Conservation (phyloP, 2,797 vertebrate genomes). For the Cheracebus regulus region DNA sequence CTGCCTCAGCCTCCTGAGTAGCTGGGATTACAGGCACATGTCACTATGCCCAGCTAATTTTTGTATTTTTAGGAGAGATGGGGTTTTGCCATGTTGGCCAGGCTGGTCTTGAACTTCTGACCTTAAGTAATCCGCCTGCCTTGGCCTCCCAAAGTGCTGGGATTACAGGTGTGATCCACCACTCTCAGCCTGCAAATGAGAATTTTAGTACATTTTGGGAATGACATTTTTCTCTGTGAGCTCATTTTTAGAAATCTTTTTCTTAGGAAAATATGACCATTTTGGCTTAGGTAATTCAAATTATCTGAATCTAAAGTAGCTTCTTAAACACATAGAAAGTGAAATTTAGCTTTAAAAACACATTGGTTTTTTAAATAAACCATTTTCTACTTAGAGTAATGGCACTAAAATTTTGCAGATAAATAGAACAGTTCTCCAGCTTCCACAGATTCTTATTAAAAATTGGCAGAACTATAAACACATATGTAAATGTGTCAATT, state of each 20-base stretch:
- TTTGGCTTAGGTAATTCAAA: slow-evolving; percentile 51
- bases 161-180: not conserved
- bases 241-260: slow-evolving; percentile 38
- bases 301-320: slow-evolving; percentile 38
- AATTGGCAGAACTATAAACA: not conserved
- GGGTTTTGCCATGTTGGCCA: not conserved
- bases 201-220: slow-evolving; percentile 19
- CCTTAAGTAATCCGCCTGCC: not conserved
- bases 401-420: not conserved
- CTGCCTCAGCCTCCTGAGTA: not conserved
- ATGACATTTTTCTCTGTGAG: slow-evolving; percentile 35
- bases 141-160: not conserved
- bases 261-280: slow-evolving; percentile 33
- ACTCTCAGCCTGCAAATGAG: not conserved
- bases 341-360: slow-evolving; percentile 43
- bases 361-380: slow-evolving; percentile 38
- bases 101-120: not conserved
- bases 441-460: not conserved
- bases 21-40: not conserved
- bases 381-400: slow-evolving; percentile 10
- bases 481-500: not conserved
- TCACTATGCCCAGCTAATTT: not conserved
- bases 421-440: not conserved
- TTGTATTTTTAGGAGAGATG: not conserved
- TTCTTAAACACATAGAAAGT: slow-evolving; percentile 31